A percentile compares a stretch with the other conserved stretches of the same genome.
Conservation (phyloP, 2,797 vertebrate genomes). For the Cottoperca gobio region DNA sequence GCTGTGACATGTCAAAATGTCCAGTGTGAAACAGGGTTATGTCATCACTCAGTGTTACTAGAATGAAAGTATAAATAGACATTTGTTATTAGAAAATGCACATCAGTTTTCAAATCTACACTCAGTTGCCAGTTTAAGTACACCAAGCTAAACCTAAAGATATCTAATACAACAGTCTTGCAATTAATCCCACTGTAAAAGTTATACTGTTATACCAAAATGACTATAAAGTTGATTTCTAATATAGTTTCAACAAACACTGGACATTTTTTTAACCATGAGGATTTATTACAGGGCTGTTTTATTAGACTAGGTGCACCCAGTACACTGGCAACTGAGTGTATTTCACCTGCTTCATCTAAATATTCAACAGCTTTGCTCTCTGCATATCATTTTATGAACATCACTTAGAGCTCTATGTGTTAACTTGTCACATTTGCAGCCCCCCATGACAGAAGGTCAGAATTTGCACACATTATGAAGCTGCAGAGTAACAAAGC, state of each 20-base stretch:
- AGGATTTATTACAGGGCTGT: neutral
- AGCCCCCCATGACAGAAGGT: neutral
- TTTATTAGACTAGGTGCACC: too few relatives aligned
- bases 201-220: neutral
- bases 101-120: neutral
- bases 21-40: neutral
- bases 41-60: neutral
- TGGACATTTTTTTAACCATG: neutral
- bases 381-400: conserved; percentile 3
- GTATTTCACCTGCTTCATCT: neutral
- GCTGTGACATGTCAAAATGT: neutral
- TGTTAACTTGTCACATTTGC: conserved; percentile 4
- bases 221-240: neutral
- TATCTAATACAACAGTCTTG: neutral
- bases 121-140: neutral
- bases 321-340: neutral
- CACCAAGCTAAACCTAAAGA: neutral
- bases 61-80: conserved; percentile 25
- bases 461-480: neutral
- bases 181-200: neutral
- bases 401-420: neutral
- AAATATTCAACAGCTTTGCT: conserved; percentile 3
- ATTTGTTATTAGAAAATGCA: conserved; percentile 3
- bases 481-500: conserved; percentile 2
- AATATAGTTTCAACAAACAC: neutral